These are phyloP conservation scores for Zoanthus sociatus DNA, from an alignment of 92 coral and sea anemone genomes.

Conservation along the genomic window DNA sequence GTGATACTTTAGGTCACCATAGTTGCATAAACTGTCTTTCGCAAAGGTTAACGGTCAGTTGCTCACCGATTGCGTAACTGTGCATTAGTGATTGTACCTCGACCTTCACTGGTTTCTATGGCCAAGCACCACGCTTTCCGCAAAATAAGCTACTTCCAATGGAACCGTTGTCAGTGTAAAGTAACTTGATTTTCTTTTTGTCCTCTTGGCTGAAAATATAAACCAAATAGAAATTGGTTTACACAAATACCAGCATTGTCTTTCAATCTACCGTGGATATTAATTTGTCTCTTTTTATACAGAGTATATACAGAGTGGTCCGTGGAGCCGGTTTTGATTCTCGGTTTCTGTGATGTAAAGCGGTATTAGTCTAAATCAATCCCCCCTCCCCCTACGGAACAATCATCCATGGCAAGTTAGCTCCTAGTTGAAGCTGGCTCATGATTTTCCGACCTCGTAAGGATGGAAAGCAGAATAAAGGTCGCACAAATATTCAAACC, in stretches of 20 bases:
- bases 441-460: neutral
- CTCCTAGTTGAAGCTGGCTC: too few relatives aligned
- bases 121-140: neutral
- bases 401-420: too few relatives aligned
- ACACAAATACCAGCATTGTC: neutral
- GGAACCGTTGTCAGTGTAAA: neutral
- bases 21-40: neutral
- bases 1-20: neutral
- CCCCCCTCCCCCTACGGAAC: too few relatives aligned
- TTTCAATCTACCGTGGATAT: too few relatives aligned
- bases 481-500: too few relatives aligned
- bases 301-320: too few relatives aligned
- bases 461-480: neutral
- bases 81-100: neutral
- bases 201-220: slow-evolving; percentile 33
- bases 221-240: neutral
- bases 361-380: too few relatives aligned
- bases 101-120: neutral
- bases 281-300: too few relatives aligned
- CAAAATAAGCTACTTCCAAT: neutral
- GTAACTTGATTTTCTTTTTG: slow-evolving; percentile 8
- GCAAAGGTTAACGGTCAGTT: too few relatives aligned
- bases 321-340: too few relatives aligned
- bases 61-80: neutral
- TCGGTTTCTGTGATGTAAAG: too few relatives aligned